Percentiles rank a stretch among this genome's conserved stretches.
These are phyloP conservation scores for Mimumesa dahlbomi DNA, from an alignment of 2,888 invertebrate genomes.

Conservation along the genomic window DNA sequence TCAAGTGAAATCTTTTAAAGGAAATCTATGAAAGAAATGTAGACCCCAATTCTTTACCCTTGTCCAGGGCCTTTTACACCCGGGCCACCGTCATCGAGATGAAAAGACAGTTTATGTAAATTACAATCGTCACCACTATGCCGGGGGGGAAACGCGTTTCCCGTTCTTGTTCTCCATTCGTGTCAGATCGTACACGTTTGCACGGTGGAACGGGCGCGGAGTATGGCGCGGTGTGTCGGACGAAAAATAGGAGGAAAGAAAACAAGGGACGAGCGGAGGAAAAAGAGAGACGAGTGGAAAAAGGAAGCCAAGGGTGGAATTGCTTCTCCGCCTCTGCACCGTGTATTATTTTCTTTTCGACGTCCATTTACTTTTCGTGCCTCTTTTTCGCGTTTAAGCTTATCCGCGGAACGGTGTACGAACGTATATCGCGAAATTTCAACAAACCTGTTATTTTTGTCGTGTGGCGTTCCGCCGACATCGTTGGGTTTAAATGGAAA, in stretches of 20 bases:
- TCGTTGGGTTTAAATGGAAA: background rate
- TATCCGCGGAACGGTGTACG: slow-evolving; percentile 3
- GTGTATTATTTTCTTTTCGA: slow-evolving; percentile 70
- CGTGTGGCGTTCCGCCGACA: background rate
- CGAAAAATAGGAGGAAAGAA: slow-evolving; percentile 38
- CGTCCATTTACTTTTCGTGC: slow-evolving; percentile 61
- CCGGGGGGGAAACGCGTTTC: slow-evolving; percentile 21
- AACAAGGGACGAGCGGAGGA: slow-evolving; percentile 8
- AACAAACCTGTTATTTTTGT: background rate
- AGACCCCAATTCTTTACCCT: slow-evolving; percentile 18
- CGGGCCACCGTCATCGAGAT: slow-evolving; percentile 40
- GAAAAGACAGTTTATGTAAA: slow-evolving; percentile 64
- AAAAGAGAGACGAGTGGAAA: slow-evolving; percentile 26
- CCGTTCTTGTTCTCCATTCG: slow-evolving; percentile 20
- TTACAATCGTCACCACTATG: slow-evolving; percentile 52
- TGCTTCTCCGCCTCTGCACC: slow-evolving; percentile 64
- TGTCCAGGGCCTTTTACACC: background rate
- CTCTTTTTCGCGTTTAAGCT: slow-evolving; percentile 25
- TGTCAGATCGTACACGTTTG: slow-evolving; percentile 34
- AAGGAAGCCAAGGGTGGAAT: slow-evolving; percentile 61
- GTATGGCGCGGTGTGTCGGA: slow-evolving; percentile 13
- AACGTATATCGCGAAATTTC: background rate
- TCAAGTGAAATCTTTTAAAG: slow-evolving; percentile 3
- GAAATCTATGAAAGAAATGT: background rate
- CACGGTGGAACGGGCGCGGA: background rate